Evolutionary conservation across 2,888 invertebrate genomes (phyloP).

Genomic region (Drosophila pullipes): DNA sequence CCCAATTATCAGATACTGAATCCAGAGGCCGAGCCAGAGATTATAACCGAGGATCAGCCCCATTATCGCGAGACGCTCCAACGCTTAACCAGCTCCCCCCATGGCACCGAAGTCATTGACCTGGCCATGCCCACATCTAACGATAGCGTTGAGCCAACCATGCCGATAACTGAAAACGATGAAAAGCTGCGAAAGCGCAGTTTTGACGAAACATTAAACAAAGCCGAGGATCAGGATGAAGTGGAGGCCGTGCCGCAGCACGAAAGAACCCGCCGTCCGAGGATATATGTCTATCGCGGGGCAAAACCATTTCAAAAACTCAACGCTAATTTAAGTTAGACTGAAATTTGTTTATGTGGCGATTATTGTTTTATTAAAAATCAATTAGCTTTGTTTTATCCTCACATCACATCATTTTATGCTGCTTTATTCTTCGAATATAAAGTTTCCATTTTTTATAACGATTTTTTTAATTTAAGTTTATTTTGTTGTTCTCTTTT

Average conservation of each 20-base stretch:
- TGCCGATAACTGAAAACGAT: slow-evolving; percentile 11
- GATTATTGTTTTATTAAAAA: background rate
- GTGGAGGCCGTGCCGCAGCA: slow-evolving; percentile 10
- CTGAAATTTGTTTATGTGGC: background rate
- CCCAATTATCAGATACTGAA: slow-evolving; percentile 78
- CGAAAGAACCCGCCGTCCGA: slow-evolving; percentile 9
- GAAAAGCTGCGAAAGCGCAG: slow-evolving; percentile 68
- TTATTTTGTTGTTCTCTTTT: background rate
- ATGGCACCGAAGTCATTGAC: slow-evolving; percentile 57
- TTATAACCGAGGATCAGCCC: slow-evolving; percentile 78
- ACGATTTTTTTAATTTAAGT: background rate
- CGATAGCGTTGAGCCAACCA: background rate
- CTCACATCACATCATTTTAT: background rate
- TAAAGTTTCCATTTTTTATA: background rate
- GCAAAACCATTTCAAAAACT: slow-evolving; percentile 58
- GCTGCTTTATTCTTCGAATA: background rate
- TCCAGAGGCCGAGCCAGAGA: slow-evolving; percentile 78
- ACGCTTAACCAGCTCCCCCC: slow-evolving; percentile 47
- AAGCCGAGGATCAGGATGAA: background rate
- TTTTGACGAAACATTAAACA: background rate
- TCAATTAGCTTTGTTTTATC: background rate
- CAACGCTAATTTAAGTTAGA: slow-evolving; percentile 57
- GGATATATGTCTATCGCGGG: slow-evolving; percentile 32
- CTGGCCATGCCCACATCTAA: slow-evolving; percentile 35
- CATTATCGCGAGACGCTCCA: slow-evolving; percentile 68